Conservation (phyloP, 2,888 invertebrate species). For the Sacculina carcini region DNA sequence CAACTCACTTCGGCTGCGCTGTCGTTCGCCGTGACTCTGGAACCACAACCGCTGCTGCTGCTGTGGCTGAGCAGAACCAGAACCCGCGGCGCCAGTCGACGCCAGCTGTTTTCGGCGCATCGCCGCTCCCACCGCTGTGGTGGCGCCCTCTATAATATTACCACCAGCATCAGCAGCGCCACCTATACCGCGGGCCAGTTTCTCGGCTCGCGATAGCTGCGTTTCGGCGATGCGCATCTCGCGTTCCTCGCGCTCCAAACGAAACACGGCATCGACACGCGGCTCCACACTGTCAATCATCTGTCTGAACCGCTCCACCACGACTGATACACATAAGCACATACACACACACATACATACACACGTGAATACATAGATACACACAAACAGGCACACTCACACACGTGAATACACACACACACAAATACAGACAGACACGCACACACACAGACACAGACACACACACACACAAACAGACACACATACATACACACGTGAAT, state of each 20-base stretch:
- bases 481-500: slow-evolving; percentile 1
- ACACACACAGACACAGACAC: neutral
- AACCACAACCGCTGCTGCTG: neutral
- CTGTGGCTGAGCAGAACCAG: too few species aligned
- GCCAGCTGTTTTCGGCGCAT: too few species aligned
- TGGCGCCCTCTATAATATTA: too few species aligned
- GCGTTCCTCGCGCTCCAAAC: neutral
- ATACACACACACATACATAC: neutral
- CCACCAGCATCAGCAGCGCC: too few species aligned
- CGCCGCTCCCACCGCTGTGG: too few species aligned
- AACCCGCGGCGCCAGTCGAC: too few species aligned
- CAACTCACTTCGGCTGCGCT: too few species aligned
- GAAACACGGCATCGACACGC: neutral
- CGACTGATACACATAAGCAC: neutral
- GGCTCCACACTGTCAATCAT: neutral
- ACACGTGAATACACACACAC: slow-evolving; percentile 1
- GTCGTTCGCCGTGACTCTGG: too few species aligned
- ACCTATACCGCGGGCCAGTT: neutral
- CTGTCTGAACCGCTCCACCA: neutral
- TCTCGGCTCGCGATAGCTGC: neutral
- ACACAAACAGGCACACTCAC: neutral
- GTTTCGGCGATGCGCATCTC: neutral
- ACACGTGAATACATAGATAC: neutral
- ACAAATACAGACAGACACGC: neutral
- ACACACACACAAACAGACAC: neutral